phyloP scores from a whole-genome alignment of 2,888 invertebrate genomes.

The Meganola albula region DNA sequence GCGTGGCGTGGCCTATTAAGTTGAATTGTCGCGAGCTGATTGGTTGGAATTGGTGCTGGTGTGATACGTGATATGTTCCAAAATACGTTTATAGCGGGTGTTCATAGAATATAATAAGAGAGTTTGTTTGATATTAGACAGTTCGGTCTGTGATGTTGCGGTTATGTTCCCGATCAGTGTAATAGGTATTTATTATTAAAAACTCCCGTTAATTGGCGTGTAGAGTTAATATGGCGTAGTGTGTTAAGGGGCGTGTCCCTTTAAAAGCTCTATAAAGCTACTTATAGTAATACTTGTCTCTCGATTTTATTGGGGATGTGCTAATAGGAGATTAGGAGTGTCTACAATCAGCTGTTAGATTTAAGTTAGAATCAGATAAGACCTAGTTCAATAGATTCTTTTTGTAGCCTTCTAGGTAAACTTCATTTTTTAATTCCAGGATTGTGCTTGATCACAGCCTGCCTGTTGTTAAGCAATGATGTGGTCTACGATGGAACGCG shows the following conservation, averaged over 20 bases:
- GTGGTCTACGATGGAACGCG: too few relatives aligned
- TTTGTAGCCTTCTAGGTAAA: too few relatives aligned
- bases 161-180: slow-evolving; percentile 59
- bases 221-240: slow-evolving; percentile 19
- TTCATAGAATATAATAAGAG: slow-evolving; percentile 77
- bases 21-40: slow-evolving; percentile 75
- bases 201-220: slow-evolving; percentile 48
- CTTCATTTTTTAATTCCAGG: too few relatives aligned
- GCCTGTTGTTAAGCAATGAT: too few relatives aligned
- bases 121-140: slow-evolving; percentile 71
- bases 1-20: slow-evolving; percentile 76
- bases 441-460: too few relatives aligned
- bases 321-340: too few relatives aligned
- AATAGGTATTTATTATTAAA: slow-evolving; percentile 67
- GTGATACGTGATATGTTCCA: slow-evolving; percentile 76
- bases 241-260: slow-evolving; percentile 24
- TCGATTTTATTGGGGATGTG: too few relatives aligned
- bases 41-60: slow-evolving; percentile 77
- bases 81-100: slow-evolving; percentile 75
- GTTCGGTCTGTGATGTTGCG: slow-evolving; percentile 57
- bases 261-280: too few relatives aligned
- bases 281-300: too few relatives aligned
- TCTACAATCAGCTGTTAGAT: too few relatives aligned
- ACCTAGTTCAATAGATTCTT: too few relatives aligned
- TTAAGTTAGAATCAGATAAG: too few relatives aligned